phyloP scores from a whole-genome alignment of 2,888 invertebrate species.

The Brachyptera putata region DNA sequence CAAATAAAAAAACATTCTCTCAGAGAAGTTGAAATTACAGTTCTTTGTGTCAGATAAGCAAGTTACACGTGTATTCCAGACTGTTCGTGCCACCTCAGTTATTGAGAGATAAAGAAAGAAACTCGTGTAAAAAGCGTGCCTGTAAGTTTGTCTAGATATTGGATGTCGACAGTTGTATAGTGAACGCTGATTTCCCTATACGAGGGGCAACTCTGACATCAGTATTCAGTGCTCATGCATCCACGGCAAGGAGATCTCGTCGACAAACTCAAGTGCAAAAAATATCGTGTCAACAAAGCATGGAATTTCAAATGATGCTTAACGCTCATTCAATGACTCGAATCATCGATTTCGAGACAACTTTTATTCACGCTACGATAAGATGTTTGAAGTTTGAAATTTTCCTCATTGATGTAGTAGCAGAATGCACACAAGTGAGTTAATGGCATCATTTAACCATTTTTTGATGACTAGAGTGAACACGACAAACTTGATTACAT shows the following conservation, averaged over 20 bases:
- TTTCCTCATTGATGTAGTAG: conserved; percentile 19
- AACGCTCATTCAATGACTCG: conserved; percentile 26
- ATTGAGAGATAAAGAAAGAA: too few relatives aligned
- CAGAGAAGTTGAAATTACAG: too few relatives aligned
- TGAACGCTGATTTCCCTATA: background rate
- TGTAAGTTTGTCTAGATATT: too few relatives aligned
- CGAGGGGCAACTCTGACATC: conserved; percentile 1
- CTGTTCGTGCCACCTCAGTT: too few relatives aligned
- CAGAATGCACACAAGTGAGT: background rate
- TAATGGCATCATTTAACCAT: conserved; percentile 2
- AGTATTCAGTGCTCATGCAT: conserved; percentile 20
- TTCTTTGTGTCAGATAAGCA: too few relatives aligned
- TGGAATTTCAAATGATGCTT: conserved; percentile 28
- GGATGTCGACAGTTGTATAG: background rate
- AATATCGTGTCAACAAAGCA: conserved; percentile 25
- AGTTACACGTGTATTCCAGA: too few relatives aligned
- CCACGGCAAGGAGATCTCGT: background rate
- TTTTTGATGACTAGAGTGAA: conserved; percentile 25
- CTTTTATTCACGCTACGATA: conserved; percentile 16
- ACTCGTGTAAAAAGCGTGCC: too few relatives aligned
- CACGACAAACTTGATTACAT: conserved; percentile 29
- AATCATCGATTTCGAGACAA: conserved; percentile 23
- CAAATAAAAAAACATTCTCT: too few relatives aligned
- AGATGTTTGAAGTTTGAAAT: conserved; percentile 23
- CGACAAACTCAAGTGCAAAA: background rate